Percentiles rank a stretch among this genome's conserved stretches.
These are phyloP conservation scores for Bufotes viridis DNA, from an alignment of 2,797 vertebrate genomes.

Conservation along the genomic window DNA sequence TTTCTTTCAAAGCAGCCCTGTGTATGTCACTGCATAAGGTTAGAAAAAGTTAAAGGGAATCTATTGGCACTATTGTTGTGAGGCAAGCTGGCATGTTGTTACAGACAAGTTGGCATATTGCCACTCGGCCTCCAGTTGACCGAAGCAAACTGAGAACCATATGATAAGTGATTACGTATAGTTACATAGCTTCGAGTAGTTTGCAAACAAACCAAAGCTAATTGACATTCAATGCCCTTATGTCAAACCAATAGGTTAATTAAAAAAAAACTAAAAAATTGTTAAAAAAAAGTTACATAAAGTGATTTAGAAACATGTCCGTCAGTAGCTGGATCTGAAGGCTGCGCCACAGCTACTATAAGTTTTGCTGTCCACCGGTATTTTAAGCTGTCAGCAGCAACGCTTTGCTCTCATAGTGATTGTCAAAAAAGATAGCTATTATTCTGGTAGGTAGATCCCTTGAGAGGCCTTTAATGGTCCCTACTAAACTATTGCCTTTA, in stretches of 20 bases:
- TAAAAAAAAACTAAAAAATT: background rate
- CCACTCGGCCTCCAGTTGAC: constrained; percentile 2
- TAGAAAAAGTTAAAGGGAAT: background rate
- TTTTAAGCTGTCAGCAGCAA: constrained; percentile 58
- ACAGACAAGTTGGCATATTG: background rate
- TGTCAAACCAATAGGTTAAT: background rate
- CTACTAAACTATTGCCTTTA: constrained; percentile 62
- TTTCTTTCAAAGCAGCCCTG: background rate
- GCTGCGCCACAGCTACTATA: constrained; percentile 1
- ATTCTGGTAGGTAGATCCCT: constrained; percentile 58
- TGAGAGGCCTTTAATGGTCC: constrained; percentile 60
- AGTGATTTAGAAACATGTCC: constrained; percentile 34
- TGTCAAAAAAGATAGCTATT: constrained; percentile 57
- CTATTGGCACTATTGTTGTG: background rate
- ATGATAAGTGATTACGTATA: background rate
- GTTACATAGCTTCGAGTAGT: background rate
- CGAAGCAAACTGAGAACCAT: background rate
- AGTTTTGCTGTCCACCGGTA: constrained; percentile 47
- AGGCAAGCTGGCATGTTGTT: background rate
- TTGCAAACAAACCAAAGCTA: background rate
- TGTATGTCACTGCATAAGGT: background rate
- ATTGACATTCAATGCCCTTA: background rate
- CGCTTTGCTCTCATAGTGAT: constrained; percentile 54
- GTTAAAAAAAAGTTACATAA: constrained; percentile 27
- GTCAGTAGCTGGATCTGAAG: constrained; percentile 39